phyloP scores from a whole-genome alignment of 2,113 vertebrate genomes.

The Phylloscopus trochilus region DNA sequence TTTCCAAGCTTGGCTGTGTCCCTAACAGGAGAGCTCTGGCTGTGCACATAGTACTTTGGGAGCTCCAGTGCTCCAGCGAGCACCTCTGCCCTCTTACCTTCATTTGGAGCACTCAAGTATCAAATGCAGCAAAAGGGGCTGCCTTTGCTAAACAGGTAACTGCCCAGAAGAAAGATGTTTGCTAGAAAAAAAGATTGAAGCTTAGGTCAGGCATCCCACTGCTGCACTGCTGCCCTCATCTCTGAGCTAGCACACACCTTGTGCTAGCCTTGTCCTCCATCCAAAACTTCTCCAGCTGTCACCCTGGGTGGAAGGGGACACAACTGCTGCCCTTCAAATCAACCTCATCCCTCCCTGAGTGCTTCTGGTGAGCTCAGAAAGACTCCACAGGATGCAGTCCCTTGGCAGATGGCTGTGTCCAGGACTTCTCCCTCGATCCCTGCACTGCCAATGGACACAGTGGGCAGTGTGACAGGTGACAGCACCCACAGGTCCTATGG shows the following conservation, averaged over 20 bases:
- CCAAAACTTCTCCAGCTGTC: background rate
- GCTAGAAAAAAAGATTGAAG: background rate
- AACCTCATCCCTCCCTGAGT: background rate
- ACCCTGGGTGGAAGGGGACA: fast-evolving
- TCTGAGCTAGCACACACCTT: background rate
- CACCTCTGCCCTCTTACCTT: background rate
- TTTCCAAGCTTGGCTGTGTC: background rate
- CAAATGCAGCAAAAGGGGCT: background rate
- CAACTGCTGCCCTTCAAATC: background rate
- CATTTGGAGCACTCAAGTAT: background rate
- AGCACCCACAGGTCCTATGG: fast-evolving
- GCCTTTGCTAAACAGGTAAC: background rate
- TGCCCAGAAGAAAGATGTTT: background rate
- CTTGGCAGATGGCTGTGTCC: background rate
- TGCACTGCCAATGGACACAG: background rate
- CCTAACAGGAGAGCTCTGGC: background rate
- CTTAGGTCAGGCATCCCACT: background rate
- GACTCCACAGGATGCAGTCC: background rate
- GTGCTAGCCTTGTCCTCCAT: background rate
- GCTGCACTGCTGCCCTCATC: background rate
- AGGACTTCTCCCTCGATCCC: fast-evolving
- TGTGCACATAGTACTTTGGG: fast-evolving
- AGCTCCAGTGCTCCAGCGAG: fast-evolving
- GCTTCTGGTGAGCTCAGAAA: background rate
- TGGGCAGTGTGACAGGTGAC: background rate